A percentile compares a stretch with the other conserved stretches of the same genome.
These are phyloP conservation scores for Oenanthe melanoleuca DNA, from an alignment of 2,113 vertebrate genomes.

Conservation along the genomic window DNA sequence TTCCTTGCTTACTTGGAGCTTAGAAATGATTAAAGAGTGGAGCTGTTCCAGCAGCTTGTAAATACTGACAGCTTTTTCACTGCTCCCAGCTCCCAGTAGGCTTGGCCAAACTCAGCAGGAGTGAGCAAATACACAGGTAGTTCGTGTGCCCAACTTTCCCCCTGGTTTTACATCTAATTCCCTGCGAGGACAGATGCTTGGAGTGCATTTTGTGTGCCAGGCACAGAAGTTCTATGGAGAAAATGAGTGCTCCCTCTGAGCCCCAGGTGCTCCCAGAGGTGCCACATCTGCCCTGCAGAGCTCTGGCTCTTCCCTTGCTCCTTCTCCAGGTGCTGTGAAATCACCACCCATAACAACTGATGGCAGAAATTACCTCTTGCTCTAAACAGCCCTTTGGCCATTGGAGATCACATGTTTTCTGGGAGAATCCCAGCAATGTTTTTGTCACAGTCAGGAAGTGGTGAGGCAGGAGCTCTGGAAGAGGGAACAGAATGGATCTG, in stretches of 20 bases:
- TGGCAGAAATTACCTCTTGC: not conserved
- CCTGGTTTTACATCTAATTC: rapidly evolving
- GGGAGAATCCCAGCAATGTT: not conserved
- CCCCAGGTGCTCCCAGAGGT: not conserved
- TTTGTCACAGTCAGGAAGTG: rapidly evolving
- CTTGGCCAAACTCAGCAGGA: not conserved
- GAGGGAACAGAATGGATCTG: not conserved
- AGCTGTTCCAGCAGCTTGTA: constrained; percentile 26
- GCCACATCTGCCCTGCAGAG: not conserved
- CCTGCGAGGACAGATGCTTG: not conserved
- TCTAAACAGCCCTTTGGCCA: not conserved
- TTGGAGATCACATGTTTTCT: not conserved
- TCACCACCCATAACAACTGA: not conserved
- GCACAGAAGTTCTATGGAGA: not conserved
- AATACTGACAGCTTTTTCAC: not conserved
- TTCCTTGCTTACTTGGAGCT: constrained; percentile 39
- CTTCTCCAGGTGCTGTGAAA: not conserved
- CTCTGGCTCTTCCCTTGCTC: not conserved
- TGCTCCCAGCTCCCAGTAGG: not conserved
- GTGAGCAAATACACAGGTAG: not conserved
- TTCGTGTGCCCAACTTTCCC: not conserved
- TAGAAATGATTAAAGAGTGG: constrained; percentile 5
- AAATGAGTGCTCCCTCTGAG: not conserved
- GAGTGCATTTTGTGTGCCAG: not conserved
- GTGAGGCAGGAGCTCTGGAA: not conserved